Evolutionary conservation across 2,888 invertebrate genomes (phyloP).

Genomic region (Heliconius sara): DNA sequence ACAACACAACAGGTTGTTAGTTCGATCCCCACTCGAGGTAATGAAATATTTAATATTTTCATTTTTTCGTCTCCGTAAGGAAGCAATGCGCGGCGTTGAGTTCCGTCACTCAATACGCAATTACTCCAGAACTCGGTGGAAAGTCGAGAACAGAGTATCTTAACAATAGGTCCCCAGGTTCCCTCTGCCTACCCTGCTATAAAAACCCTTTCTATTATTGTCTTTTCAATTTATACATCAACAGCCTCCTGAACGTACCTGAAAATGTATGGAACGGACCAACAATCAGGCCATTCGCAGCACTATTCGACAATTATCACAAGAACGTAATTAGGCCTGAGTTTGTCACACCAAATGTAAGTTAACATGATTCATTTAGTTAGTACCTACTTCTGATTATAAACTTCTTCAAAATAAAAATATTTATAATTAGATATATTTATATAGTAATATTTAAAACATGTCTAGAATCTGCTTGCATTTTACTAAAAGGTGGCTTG

Average conservation of each 20-base stretch:
- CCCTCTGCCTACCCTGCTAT: no score
- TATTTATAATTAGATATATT: neutral
- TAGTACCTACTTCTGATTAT: neutral
- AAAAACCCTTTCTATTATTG: neutral
- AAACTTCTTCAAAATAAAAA: neutral
- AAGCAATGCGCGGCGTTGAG: no score
- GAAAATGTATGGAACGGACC: conserved; percentile 86
- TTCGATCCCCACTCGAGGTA: no score
- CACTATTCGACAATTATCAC: conserved; percentile 91
- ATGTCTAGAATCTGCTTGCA: neutral
- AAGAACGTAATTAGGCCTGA: conserved; percentile 87
- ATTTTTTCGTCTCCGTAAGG: no score
- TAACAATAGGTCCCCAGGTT: no score
- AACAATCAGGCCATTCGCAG: conserved; percentile 87
- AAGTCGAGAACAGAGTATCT: no score
- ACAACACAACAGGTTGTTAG: no score
- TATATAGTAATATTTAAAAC: neutral
- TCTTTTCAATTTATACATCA: conserved; percentile 46
- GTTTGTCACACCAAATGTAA: conserved; percentile 84
- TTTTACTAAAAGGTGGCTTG: neutral
- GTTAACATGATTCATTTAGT: conserved; percentile 48
- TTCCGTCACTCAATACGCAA: no score
- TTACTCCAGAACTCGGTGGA: no score
- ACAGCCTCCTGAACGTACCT: conserved; percentile 87
- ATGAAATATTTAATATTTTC: no score